Evolutionary conservation across 2,888 invertebrate species (phyloP), one percentile per base, ranked within the genome.

Genomic region (Lepidochitona cinerea): DNA sequence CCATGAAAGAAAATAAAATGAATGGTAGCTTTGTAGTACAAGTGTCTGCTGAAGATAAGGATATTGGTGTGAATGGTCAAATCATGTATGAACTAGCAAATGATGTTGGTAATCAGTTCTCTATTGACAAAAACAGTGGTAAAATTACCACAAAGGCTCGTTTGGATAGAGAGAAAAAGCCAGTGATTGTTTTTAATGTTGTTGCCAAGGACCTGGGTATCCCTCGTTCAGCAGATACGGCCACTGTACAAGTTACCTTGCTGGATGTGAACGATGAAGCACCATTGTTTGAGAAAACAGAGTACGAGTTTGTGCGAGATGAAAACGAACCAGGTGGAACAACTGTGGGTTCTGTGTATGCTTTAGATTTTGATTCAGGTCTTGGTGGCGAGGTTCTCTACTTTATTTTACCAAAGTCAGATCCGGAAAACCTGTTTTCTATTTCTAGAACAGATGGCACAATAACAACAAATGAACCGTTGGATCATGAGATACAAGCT

Each of bases 1-100:
- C 77, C 54, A 70, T 89, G n/a, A 52, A 69, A 5, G 89, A 89
- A 71, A 87, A 89, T 78, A 88, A 85, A 68, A 70, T 81, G 18
- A 65, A 81, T 29, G 84, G 85, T 54, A 82, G 83, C 71, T 81
- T 81, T 9, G 81, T 89, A 3, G 37, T 84, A 6, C 77, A 82
- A 14, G 83, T 89, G 14, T 73, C 72, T 9, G 89, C 89, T 5
- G 74, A 79, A 3, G 89, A 89, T 72, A 59, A 49, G 12, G 88
- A 88, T 68, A 52, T 72, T 29, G 84, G 83, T 0, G 72, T 75
- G 23, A 85, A 85, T 68, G 81, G 80, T 41, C 75, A 80, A 41
- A 75, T 84, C 33, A 77, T 86, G 36, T 87, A 86, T 78, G 78
- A 78, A 29, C 80, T 87, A 3, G 74, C 79, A 18, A 78, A 77